Base-by-base conservation (phyloP, 2,113 vertebrate genomes). In the Eolophus roseicapilla region DNA sequence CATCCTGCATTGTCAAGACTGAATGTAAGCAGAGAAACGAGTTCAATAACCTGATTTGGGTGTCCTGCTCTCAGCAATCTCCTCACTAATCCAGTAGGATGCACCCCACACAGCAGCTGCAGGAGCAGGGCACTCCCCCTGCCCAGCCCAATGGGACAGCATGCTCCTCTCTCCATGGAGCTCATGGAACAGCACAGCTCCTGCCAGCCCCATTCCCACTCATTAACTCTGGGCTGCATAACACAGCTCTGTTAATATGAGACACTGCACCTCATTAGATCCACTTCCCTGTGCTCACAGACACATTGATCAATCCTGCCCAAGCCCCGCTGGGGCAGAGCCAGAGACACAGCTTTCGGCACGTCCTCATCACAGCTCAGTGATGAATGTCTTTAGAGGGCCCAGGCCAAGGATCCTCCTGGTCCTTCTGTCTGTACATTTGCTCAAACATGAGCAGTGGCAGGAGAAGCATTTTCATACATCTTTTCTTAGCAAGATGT, bases 81-180 rank as follows among this genome's bases (percentile, higher is more conserved):
- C 85, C 52, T 39, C 11, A 31, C 92, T 74, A 85, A 80, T 86
- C 33, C 13, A 15, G 13, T 5, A 59, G 13, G 33, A 59, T 35
- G 33, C 20, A 10, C 20, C 9, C 33, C 23, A 59, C 33, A n/a
- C 33, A 10, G 33, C 57, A 59, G 57, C 33, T n/a, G 33, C 57
- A 59, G 57, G 33, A 59, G 57, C 33, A n/a, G 9, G 13, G 33
- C 9, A 13, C 33, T n/a, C 20, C 74, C 86, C 57, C 85, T 62
- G 95, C 93, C 93, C 23, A 9, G 86, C 75, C 86, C 97, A 97
- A 97, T 97, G 96, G 97, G 92, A 35, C 68, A 88, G 73, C 87
- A 23, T 2, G 10, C 46, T 78, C 82, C 85, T 75, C 71, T n/a
- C 73, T 46, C 84, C 11, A 0, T 27, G 1, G 41, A 41, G 68